Conservation (phyloP, 1,140 invertebrate genomes). For the Zaprionus inermis region DNA sequence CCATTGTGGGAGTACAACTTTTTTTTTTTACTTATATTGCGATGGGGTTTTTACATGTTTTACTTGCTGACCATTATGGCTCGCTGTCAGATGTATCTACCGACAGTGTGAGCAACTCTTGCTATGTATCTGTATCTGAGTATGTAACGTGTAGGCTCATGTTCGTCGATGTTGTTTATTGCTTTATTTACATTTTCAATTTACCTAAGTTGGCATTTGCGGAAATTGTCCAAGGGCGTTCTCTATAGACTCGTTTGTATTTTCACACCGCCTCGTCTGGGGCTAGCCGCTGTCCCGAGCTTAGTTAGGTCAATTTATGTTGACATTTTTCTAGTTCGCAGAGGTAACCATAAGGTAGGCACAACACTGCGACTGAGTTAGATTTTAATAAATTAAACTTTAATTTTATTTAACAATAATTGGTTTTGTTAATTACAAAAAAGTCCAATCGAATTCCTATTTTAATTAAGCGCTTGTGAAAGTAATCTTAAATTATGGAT, state of each 20-base stretch:
- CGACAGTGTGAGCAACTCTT: background rate
- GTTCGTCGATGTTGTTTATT: slow-evolving; percentile 54
- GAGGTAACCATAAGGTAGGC: background rate
- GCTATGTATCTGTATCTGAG: slow-evolving; percentile 1
- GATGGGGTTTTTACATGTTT: slow-evolving; percentile 13
- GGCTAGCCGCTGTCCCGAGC: slow-evolving; percentile 18
- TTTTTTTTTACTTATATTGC: slow-evolving; percentile 31
- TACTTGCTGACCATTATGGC: slow-evolving; percentile 43
- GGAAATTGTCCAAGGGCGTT: slow-evolving; percentile 73
- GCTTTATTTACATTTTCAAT: slow-evolving; percentile 64
- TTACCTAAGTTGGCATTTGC: slow-evolving; percentile 72
- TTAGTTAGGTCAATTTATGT: slow-evolving; percentile 55
- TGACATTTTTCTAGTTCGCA: slow-evolving; percentile 58
- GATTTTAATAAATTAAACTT: slow-evolving; percentile 78
- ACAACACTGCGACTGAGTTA: slow-evolving; percentile 1
- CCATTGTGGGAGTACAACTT: slow-evolving; percentile 34
- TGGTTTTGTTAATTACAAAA: slow-evolving; percentile 77
- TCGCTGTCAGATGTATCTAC: slow-evolving; percentile 34
- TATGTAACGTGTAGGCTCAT: slow-evolving; percentile 45
- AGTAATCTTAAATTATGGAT: slow-evolving; percentile 41
- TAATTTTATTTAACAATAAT: slow-evolving; percentile 76
- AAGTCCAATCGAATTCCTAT: slow-evolving; percentile 61
- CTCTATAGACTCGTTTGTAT: slow-evolving; percentile 21
- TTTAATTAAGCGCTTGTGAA: slow-evolving; percentile 33
- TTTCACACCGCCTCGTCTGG: slow-evolving; percentile 1